Percentiles rank a stretch among this genome's conserved stretches.
Conservation (phyloP, 2,113 vertebrate species). For the Anhinga rufa region DNA sequence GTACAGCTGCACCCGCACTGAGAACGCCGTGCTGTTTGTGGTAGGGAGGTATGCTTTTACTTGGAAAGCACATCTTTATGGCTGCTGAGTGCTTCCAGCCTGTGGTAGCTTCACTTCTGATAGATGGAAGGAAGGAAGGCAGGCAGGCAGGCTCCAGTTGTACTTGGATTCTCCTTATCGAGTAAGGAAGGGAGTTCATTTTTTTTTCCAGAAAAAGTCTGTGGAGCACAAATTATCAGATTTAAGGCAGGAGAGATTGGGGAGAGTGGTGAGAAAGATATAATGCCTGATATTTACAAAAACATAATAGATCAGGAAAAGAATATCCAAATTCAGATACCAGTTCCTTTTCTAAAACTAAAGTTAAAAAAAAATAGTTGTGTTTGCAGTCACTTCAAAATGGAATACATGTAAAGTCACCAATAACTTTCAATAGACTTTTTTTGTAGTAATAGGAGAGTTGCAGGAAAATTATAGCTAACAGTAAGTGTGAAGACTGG, state of each 20-base stretch:
- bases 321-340: neutral
- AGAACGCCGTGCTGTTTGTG: neutral
- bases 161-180: neutral
- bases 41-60: neutral
- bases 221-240: neutral
- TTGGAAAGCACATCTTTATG: neutral
- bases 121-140: neutral
- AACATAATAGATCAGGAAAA: neutral
- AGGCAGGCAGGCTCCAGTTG: neutral
- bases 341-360: neutral
- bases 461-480: neutral
- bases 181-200: neutral
- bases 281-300: neutral
- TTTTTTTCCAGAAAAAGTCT: too few relatives aligned
- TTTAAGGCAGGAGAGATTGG: neutral
- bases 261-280: neutral
- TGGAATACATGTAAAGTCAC: neutral
- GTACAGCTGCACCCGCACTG: neutral
- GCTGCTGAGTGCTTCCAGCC: neutral
- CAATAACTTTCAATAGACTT: neutral
- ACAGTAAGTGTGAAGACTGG: neutral
- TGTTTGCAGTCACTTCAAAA: neutral
- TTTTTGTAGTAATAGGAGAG: neutral
- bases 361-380: neutral
- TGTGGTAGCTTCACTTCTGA: neutral